These are phyloP conservation scores for Hydrotaea cyrtoneurina DNA, from an alignment of 2,888 invertebrate genomes.

Conservation along the genomic window DNA sequence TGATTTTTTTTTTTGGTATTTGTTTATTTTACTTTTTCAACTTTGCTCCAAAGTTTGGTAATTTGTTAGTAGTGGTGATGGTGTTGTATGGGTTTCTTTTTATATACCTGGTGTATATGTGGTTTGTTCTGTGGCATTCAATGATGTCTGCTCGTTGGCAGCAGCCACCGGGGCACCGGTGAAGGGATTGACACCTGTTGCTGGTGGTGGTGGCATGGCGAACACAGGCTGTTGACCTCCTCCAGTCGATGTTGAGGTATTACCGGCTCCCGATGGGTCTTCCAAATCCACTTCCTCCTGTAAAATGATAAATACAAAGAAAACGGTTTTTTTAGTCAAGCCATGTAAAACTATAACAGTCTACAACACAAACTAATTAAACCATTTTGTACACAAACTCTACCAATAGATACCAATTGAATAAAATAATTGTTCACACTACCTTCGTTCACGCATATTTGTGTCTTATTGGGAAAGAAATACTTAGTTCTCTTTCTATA, in stretches of 20 bases:
- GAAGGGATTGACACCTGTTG: conserved; percentile 80
- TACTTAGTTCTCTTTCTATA: not conserved
- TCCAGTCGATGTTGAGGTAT: conserved; percentile 69
- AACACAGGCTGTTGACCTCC: conserved; percentile 76
- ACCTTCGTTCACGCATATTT: not conserved
- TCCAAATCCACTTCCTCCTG: conserved; percentile 81
- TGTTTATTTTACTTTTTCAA: not conserved
- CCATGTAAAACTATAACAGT: not conserved
- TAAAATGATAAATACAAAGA: conserved; percentile 50
- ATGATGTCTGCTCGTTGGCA: conserved; percentile 80
- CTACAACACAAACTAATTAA: conserved; percentile 11
- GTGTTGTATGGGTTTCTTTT: conserved; percentile 66
- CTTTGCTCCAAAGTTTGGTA: conserved; percentile 2
- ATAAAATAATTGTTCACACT: not conserved
- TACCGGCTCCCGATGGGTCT: conserved; percentile 73
- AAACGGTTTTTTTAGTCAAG: not conserved
- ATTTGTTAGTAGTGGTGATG: conserved; percentile 34
- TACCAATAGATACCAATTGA: not conserved
- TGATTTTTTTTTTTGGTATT: conserved; percentile 47
- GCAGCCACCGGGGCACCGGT: conserved; percentile 78
- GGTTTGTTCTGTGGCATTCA: conserved; percentile 80
- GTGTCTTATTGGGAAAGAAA: conserved; percentile 1
- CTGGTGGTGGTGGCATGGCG: conserved; percentile 77
- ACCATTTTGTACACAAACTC: conserved; percentile 28
- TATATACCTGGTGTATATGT: conserved; percentile 81